Percentiles rank a stretch among this genome's conserved stretches.
Conservation (phyloP, 2,888 invertebrate species). For the Elegia similella region DNA sequence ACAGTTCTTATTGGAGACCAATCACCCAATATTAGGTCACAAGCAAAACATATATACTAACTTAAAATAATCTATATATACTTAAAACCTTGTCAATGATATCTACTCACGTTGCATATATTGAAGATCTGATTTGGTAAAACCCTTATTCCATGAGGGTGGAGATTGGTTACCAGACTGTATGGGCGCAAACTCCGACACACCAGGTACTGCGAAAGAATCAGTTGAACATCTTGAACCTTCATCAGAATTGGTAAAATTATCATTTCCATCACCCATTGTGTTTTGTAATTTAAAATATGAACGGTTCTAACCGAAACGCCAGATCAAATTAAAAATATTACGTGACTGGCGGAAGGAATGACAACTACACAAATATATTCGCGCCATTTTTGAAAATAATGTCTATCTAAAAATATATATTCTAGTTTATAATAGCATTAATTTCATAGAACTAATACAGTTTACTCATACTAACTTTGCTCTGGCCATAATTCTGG, state of each 20-base stretch:
- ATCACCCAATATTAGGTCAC: too few relatives aligned
- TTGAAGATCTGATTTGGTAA: constrained; percentile 86
- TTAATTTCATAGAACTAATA: background rate
- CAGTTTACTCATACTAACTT: constrained; percentile 82
- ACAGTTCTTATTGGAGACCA: too few relatives aligned
- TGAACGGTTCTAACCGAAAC: constrained; percentile 67
- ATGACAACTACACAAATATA: constrained; percentile 65
- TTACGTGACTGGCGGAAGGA: constrained; percentile 38
- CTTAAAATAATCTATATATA: too few relatives aligned
- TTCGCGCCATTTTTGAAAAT: constrained; percentile 73
- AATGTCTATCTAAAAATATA: constrained; percentile 23
- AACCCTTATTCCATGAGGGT: constrained; percentile 85
- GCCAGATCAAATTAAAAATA: constrained; percentile 41
- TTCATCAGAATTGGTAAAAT: constrained; percentile 47
- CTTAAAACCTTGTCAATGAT: background rate
- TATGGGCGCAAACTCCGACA: constrained; percentile 90
- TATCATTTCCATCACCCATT: constrained; percentile 57
- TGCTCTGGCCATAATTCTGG: constrained; percentile 98
- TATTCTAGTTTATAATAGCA: constrained; percentile 8
- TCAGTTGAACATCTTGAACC: constrained; percentile 56
- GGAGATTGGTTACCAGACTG: constrained; percentile 81
- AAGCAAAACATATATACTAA: too few relatives aligned
- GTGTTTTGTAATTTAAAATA: constrained; percentile 57
- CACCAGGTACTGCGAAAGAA: constrained; percentile 90
- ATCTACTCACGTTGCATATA: constrained; percentile 88